Base-by-base conservation (phyloP, 2,888 invertebrate species). In the Ecdyonurus torrentis region DNA sequence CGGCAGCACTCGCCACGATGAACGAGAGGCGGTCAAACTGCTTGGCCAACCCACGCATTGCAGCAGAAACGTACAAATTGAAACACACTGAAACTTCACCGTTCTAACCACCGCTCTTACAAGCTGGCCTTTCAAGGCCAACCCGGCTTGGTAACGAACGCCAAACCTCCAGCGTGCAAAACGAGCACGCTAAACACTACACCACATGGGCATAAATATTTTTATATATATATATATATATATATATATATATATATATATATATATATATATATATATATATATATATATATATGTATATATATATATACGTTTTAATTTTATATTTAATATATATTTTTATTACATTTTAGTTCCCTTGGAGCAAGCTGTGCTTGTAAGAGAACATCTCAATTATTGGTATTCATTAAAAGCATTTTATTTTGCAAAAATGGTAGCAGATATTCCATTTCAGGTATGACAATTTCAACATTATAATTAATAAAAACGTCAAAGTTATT, bases 311-410 rank as follows among this genome's bases (percentile, higher is more conserved):
- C 37, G 15, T 37, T 37, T 10, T 37, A 37, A 37, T 37, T 37
- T 10, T 37, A 37, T 10, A 37, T 10, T 37, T 10, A 2, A 52
- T n/a, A 23, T 53, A 15, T 61, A 50, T 19, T 23, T 65, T 58
- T 66, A 67, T 68, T 68, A 71, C 69, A 66, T 79, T 82, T 7
- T 78, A 95, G 95, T 96, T 86, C 96, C 96, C 60, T 82, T 89
- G 69, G 96, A 96, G 77, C 93, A 95, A 91, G 87, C 89, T 25
- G 94, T 96, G 62, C 93, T 95, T 77, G 86, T 93, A 66, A 79
- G 94, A 73, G 96, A 96, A 76, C 94, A 96, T 79, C 80, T 95
- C 65, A 96, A 96, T 75, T 94, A 94, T 72, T 96, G 96, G 96
- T 96, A 96, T 75, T 95, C 95, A 24, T 77, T 95, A 66, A 94